These are phyloP conservation scores for Oscheius sp. DNA, from an alignment of 2,888 invertebrate genomes.

Conservation along the genomic window DNA sequence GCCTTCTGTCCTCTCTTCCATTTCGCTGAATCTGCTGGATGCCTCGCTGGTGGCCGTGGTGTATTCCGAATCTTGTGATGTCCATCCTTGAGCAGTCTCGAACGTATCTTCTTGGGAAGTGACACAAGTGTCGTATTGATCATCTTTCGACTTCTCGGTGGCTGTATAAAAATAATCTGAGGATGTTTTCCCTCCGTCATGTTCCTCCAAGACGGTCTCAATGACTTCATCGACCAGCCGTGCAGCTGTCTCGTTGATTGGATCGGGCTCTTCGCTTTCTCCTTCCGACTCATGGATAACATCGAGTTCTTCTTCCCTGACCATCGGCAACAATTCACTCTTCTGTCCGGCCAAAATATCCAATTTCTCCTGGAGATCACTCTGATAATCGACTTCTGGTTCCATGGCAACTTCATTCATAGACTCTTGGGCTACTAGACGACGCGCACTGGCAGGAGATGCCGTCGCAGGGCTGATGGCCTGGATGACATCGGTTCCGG, in stretches of 20 bases:
- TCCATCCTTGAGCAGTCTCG: conserved; percentile 59
- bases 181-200: conserved; percentile 41
- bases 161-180: conserved; percentile 51
- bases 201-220: conserved; percentile 40
- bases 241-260: conserved; percentile 42
- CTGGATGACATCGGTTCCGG: conserved; percentile 35
- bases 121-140: conserved; percentile 62
- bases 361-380: conserved; percentile 61
- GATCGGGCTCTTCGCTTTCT: conserved; percentile 44
- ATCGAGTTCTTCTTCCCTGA: conserved; percentile 49
- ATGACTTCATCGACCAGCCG: conserved; percentile 52
- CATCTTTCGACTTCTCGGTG: conserved; percentile 50
- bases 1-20: conserved; percentile 45
- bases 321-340: conserved; percentile 18
- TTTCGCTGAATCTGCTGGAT: conserved; percentile 48
- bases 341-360: conserved; percentile 55
- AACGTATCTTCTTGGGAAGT: conserved; percentile 63
- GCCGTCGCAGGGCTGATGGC: conserved; percentile 75
- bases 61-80: conserved; percentile 62
- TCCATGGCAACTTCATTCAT: conserved; percentile 59
- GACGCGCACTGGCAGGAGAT: conserved; percentile 85
- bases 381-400: conserved; percentile 62
- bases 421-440: conserved; percentile 69
- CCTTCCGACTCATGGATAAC: conserved; percentile 45
- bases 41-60: conserved; percentile 53